Percentiles rank a stretch among this genome's conserved stretches.
These are phyloP conservation scores for Pristionchus maxplancki DNA, from an alignment of 2,888 invertebrate genomes.

Conservation along the genomic window DNA sequence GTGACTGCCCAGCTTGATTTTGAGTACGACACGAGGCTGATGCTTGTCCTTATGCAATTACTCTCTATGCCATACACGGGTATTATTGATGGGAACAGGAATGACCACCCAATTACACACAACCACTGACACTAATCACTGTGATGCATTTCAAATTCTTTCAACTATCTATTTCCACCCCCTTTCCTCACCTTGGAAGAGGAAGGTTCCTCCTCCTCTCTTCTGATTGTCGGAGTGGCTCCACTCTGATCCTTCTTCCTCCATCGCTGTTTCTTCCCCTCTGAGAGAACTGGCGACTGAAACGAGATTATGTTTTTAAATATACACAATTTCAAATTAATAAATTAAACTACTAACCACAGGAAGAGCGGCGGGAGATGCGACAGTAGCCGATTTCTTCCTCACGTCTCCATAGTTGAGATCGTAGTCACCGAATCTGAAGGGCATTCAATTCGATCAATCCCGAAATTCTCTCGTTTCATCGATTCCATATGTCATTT, in stretches of 20 bases:
- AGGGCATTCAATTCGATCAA: neutral
- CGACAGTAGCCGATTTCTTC: neutral
- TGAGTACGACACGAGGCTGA: conserved; percentile 22
- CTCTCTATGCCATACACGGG: too few relatives aligned
- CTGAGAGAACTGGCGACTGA: conserved; percentile 1
- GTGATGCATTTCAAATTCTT: neutral
- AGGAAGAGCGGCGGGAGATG: neutral
- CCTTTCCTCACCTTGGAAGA: neutral
- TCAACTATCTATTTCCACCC: neutral
- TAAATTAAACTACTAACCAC: neutral
- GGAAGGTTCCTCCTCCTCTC: neutral
- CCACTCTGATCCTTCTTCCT: neutral
- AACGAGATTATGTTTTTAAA: too few relatives aligned
- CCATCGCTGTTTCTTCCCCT: neutral
- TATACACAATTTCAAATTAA: neutral
- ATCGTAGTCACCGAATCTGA: conserved; percentile 43
- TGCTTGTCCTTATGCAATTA: neutral
- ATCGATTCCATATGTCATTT: too few relatives aligned
- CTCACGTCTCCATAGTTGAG: conserved; percentile 6
- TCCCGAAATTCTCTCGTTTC: too few relatives aligned
- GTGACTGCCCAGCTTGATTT: neutral
- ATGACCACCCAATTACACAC: neutral
- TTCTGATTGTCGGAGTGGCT: neutral
- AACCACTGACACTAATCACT: neutral
- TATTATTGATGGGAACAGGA: too few relatives aligned